A percentile compares a stretch with the other conserved stretches of the same genome.
These are phyloP conservation scores for Paramormyrops hopkinsi DNA, from an alignment of 2,797 vertebrate genomes.

Conservation along the genomic window DNA sequence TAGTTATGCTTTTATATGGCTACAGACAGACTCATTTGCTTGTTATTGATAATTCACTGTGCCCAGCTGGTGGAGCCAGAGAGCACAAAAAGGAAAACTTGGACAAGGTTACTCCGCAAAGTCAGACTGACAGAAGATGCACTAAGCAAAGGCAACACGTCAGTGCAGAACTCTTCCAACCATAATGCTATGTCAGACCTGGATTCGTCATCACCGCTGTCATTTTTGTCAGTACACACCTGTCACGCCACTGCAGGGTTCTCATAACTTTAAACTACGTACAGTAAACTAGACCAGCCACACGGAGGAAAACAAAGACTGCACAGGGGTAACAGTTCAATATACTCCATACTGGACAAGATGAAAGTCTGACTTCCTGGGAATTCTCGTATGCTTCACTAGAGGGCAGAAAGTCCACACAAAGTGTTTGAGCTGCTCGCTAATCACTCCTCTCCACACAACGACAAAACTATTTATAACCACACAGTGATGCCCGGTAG, in stretches of 20 bases:
- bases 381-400: not conserved
- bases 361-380: not conserved
- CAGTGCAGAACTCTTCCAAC: not conserved
- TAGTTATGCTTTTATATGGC: not conserved
- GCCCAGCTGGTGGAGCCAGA: conserved; percentile 18
- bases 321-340: not conserved
- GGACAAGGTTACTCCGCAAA: not conserved
- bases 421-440: not conserved
- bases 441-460: not conserved
- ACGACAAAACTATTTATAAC: not conserved
- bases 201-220: not conserved
- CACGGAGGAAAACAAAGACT: not conserved
- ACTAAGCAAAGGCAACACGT: not conserved
- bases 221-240: not conserved
- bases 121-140: not conserved
- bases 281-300: not conserved
- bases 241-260: not conserved
- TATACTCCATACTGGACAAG: not conserved
- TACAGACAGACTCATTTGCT: not conserved
- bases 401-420: not conserved
- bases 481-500: not conserved
- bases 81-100: not conserved
- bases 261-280: not conserved
- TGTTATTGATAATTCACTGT: not conserved
- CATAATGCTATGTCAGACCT: not conserved